Percentiles rank a stretch among this genome's conserved stretches.
phyloP scores from a whole-genome alignment of 1,140 invertebrate species.

The Papilio dardanus region DNA sequence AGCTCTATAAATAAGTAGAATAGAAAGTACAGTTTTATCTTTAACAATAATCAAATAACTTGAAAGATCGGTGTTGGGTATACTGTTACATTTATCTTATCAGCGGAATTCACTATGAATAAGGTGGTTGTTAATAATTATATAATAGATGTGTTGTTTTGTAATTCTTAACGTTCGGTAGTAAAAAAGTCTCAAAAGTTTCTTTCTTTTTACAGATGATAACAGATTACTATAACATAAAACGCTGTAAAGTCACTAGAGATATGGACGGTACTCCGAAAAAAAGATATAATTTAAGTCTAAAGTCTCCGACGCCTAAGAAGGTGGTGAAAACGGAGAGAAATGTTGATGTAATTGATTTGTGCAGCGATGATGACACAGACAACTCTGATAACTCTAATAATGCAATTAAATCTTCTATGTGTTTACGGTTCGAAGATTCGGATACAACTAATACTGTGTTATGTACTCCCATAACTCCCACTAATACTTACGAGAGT shows the following conservation, averaged over 20 bases:
- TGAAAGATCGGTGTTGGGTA: not conserved
- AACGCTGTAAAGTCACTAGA: not conserved
- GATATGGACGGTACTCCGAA: constrained; percentile 37
- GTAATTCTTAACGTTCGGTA: not conserved
- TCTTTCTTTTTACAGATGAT: constrained; percentile 5
- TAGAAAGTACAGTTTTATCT: not conserved
- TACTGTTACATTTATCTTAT: not conserved
- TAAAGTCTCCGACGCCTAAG: constrained; percentile 36
- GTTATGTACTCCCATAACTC: constrained; percentile 43
- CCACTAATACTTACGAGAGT: constrained; percentile 40
- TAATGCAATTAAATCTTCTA: not conserved
- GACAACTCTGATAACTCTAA: not conserved
- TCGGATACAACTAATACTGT: constrained; percentile 37
- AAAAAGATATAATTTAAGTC: constrained; percentile 45
- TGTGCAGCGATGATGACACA: constrained; percentile 53
- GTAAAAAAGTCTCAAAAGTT: not conserved
- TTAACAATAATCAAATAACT: not conserved
- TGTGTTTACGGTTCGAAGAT: not conserved
- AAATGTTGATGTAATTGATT: constrained; percentile 44
- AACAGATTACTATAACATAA: constrained; percentile 26
- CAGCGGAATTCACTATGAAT: not conserved
- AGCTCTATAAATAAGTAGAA: not conserved
- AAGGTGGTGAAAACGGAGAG: constrained; percentile 42
- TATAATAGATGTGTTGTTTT: not conserved
- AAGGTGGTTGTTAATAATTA: not conserved